Evolutionary conservation across 1,140 invertebrate species (phyloP).

Genomic region (Magallana angulata): DNA sequence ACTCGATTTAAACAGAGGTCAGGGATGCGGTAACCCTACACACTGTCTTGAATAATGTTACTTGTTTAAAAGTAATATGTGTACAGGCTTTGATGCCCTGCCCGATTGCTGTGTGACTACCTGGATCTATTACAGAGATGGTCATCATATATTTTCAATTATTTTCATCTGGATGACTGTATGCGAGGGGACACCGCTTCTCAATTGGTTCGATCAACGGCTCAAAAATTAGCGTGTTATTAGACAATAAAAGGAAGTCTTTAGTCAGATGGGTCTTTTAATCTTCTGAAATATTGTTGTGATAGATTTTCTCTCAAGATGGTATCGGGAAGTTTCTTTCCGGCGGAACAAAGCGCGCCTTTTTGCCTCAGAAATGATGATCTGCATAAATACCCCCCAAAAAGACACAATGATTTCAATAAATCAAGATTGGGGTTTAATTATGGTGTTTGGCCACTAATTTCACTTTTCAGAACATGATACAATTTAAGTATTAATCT

Average conservation of each 20-base stretch:
- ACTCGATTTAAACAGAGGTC: slow-evolving; percentile 20
- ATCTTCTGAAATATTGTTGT: slow-evolving; percentile 36
- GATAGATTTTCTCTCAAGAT: slow-evolving; percentile 16
- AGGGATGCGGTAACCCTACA: not conserved
- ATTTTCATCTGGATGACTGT: not conserved
- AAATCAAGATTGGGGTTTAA: slow-evolving; percentile 25
- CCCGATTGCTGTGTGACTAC: not conserved
- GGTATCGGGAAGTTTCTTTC: not conserved
- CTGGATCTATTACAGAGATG: slow-evolving; percentile 19
- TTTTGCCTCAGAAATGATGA: slow-evolving; percentile 20
- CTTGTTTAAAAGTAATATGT: slow-evolving; percentile 33
- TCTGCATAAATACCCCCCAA: slow-evolving; percentile 18
- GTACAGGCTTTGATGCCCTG: not conserved
- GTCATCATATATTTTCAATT: slow-evolving; percentile 33
- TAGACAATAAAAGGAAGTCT: slow-evolving; percentile 22
- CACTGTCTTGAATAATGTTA: slow-evolving; percentile 13
- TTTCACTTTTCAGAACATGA: slow-evolving; percentile 34
- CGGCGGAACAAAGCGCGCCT: not conserved
- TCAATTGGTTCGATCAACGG: slow-evolving; percentile 33
- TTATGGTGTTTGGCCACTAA: slow-evolving; percentile 33
- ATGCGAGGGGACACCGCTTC: slow-evolving; percentile 22
- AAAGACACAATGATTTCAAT: slow-evolving; percentile 28
- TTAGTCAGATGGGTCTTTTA: slow-evolving; percentile 21
- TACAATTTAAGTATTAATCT: slow-evolving; percentile 35
- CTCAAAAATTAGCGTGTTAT: slow-evolving; percentile 8